Base-by-base conservation (phyloP, 2,888 invertebrate species). In the Rhagonycha lutea region DNA sequence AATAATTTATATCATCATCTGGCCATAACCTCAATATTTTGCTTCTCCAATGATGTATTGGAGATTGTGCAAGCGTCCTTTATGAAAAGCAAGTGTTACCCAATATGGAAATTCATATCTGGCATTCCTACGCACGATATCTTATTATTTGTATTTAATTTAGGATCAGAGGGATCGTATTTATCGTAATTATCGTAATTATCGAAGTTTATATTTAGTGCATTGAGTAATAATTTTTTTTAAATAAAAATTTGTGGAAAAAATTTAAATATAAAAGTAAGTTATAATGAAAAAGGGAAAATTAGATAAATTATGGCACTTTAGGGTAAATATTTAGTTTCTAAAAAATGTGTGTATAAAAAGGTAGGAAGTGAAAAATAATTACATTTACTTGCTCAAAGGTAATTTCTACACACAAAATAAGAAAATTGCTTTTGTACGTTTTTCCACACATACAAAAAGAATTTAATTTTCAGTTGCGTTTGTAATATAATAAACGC, bases 381-480 rank as follows among this genome's bases (percentile, higher is more conserved):
- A 77, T 74, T 69, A 77, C 74, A 76, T 76, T 76, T 76, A 70
- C 68, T 76, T 76, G 71, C 47, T 68, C 74, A 76, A 76, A 75
- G 73, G 73, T 76, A 76, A 76, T 76, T 76, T 76, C 70, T 73
- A 61, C 70, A 70, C 63, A 70, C 76, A 70, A 72, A 76, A 23
- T 69, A 69, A 73, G 69, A 63, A 68, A 73, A 69, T 73, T 73
- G 74, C 70, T 32, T 65, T 12, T 61, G 47, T 47, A 47, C 47
- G 47, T 69, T 69, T 68, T 65, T 74, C 61, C 62, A 69, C 70
- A 61, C 71, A 65, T 32, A 74, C 71, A 76, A 70, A 76, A 71
- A 72, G 75, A 79, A 75, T 78, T 78, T 79, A 78, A 79, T 79
- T 79, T 79, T 74, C 79, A 69, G 62, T 69, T 71, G 72, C 62